Conservation (phyloP, 2,888 invertebrate species). For the Eupithecia exiguata region DNA sequence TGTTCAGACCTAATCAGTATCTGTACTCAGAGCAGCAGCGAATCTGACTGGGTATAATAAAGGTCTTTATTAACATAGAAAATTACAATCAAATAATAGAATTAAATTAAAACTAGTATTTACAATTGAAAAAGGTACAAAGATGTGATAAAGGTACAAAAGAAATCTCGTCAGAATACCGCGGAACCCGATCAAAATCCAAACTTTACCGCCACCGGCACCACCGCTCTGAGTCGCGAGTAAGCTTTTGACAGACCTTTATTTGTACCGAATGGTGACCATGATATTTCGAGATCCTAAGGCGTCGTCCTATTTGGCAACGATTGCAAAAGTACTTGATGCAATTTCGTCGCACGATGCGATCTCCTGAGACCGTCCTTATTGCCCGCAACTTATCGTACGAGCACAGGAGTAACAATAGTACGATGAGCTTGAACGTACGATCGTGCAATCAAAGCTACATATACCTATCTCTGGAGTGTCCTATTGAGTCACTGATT, state of each 20-base stretch:
- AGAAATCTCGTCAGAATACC: no score
- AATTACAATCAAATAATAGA: no score
- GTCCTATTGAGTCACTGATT: not conserved
- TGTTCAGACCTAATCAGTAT: not conserved
- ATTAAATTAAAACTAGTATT: no score
- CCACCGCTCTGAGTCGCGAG: not conserved
- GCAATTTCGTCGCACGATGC: not conserved
- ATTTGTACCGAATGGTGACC: not conserved
- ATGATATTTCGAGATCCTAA: not conserved
- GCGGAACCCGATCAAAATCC: not conserved
- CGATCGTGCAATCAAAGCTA: not conserved
- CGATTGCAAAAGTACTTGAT: not conserved
- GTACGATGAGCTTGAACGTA: not conserved
- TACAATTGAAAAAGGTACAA: no score
- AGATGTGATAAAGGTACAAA: no score
- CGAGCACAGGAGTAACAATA: not conserved
- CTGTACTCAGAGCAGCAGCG: not conserved
- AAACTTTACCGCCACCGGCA: not conserved
- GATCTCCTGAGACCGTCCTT: not conserved
- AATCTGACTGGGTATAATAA: not conserved
- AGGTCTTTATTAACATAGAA: no score
- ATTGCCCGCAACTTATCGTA: not conserved
- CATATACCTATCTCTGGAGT: not conserved
- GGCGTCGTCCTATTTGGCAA: not conserved
- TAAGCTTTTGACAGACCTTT: not conserved